Percentiles rank a stretch among this genome's conserved stretches.
Evolutionary conservation across 2,888 invertebrate species (phyloP).

Genomic region (Monopis laevigella): DNA sequence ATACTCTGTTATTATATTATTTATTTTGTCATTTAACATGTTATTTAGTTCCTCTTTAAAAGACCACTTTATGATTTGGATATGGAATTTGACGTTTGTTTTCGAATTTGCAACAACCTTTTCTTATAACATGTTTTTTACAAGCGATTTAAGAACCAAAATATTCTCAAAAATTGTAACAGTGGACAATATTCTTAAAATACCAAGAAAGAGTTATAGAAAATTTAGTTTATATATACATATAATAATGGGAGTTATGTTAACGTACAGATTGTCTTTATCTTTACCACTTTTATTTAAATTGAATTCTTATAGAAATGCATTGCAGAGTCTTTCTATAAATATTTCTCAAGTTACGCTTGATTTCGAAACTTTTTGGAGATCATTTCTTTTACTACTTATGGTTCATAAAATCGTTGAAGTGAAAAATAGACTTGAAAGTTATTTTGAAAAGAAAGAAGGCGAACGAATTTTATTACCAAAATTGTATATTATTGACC

Average conservation of each 20-base stretch:
- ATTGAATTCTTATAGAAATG: too few relatives aligned
- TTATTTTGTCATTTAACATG: neutral
- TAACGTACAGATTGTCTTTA: too few relatives aligned
- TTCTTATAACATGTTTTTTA: neutral
- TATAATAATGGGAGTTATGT: too few relatives aligned
- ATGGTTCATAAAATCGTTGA: neutral
- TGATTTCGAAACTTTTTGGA: neutral
- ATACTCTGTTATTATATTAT: neutral
- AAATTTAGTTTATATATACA: neutral
- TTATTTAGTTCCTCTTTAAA: neutral
- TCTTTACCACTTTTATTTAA: too few relatives aligned
- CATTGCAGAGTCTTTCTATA: neutral
- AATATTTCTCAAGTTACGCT: neutral
- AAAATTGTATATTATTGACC: neutral
- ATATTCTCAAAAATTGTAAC: neutral
- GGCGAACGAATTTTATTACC: neutral
- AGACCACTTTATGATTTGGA: neutral
- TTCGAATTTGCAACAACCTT: neutral
- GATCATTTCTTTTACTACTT: neutral
- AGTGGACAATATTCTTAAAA: neutral
- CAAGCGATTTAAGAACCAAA: neutral
- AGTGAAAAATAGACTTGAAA: neutral
- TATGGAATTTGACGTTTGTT: neutral
- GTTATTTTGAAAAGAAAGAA: neutral
- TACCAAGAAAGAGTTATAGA: neutral